Evolutionary conservation across 2,888 invertebrate species (phyloP).

Genomic region (Pristionchus exspectatus): DNA sequence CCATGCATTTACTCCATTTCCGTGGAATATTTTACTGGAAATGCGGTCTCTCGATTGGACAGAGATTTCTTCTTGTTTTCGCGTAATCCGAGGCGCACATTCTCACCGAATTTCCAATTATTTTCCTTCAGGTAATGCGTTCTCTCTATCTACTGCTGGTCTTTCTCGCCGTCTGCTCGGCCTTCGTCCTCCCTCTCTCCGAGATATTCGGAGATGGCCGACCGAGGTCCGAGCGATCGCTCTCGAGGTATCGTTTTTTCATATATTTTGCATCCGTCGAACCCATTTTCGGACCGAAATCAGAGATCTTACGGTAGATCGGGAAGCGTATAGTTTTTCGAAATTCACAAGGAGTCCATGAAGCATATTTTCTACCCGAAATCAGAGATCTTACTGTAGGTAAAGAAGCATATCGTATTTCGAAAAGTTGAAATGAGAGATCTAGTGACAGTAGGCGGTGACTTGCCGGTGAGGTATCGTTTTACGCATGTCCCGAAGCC

Average conservation of each 20-base stretch:
- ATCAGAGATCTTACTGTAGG: no score
- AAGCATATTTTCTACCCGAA: not conserved
- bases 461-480: no score
- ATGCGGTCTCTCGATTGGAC: no score
- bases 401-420: no score
- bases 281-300: not conserved
- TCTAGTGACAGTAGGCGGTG: no score
- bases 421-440: no score
- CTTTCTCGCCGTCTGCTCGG: not conserved
- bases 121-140: conserved; percentile 3
- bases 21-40: not conserved
- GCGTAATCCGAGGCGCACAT: not conserved
- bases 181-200: conserved; percentile 24
- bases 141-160: not conserved
- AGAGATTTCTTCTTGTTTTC: not conserved
- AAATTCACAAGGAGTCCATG: no score
- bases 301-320: no score
- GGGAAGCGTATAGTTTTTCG: no score
- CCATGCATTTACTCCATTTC: no score
- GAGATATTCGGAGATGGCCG: conserved; percentile 39
- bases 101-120: not conserved
- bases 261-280: not conserved
- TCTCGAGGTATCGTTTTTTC: not conserved
- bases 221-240: conserved; percentile 4
- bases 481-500: no score